These are phyloP conservation scores for Hippocampus abdominalis DNA, from an alignment of 2,113 vertebrate genomes.

Conservation along the genomic window DNA sequence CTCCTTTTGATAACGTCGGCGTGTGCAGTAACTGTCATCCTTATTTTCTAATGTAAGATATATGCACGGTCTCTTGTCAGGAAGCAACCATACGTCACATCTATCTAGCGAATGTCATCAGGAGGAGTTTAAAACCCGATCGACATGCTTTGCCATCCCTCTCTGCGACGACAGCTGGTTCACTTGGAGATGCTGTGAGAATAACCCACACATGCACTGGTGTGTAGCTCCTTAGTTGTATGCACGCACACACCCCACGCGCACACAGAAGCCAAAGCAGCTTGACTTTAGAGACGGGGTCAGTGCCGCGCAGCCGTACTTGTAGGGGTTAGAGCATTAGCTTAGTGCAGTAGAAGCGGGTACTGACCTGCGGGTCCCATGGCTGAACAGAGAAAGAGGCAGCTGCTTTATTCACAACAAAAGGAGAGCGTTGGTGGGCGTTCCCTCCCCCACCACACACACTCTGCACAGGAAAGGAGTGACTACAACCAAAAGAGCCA, in stretches of 20 bases:
- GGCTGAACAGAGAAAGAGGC: constrained; percentile 72
- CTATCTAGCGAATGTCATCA: not conserved
- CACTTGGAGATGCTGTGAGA: constrained; percentile 36
- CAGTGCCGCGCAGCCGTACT: constrained; percentile 20
- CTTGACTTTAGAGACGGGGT: constrained; percentile 24
- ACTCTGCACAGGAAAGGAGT: constrained; percentile 49
- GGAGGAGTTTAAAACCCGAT: not conserved
- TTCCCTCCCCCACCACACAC: constrained; percentile 2
- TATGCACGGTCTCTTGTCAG: not conserved
- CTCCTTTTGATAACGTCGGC: constrained; percentile 19
- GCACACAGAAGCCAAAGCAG: constrained; percentile 15
- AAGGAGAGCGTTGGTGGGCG: constrained; percentile 63
- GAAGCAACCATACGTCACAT: not conserved
- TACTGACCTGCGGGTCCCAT: constrained; percentile 80
- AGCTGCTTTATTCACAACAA: constrained; percentile 75
- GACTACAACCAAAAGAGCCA: constrained; percentile 47
- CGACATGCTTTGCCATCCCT: not conserved
- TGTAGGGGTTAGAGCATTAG: constrained; percentile 48
- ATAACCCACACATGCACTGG: constrained; percentile 6
- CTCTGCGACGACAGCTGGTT: constrained; percentile 19
- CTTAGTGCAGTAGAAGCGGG: constrained; percentile 47
- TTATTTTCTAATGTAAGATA: not conserved
- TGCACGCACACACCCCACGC: constrained; percentile 21
- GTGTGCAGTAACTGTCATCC: not conserved
- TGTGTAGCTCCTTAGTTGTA: constrained; percentile 27